Conservation (phyloP, 2,113 vertebrate genomes). For the Pedetes capensis region DNA sequence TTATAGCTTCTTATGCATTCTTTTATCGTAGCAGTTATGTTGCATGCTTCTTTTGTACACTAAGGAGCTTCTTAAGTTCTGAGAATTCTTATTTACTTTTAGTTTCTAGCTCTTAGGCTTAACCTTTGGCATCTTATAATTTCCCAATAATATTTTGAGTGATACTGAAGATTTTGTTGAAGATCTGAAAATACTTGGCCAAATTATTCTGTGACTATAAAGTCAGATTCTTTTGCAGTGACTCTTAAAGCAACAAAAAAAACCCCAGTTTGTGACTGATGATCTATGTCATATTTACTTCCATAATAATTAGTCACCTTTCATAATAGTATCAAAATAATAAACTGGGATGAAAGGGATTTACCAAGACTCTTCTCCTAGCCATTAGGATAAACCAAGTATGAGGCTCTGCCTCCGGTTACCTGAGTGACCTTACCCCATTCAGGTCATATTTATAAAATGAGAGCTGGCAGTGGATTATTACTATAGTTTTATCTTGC, state of each 20-base stretch:
- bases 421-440: background rate
- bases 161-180: slow-evolving; percentile 2
- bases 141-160: background rate
- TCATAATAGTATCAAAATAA: slow-evolving; percentile 1
- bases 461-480: background rate
- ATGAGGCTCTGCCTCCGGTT: background rate
- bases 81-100: background rate
- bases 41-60: background rate
- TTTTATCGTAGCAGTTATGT: background rate
- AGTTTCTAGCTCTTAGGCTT: background rate
- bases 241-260: slow-evolving; percentile 2
- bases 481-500: background rate
- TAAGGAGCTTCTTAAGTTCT: background rate
- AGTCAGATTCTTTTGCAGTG: background rate
- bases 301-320: slow-evolving; percentile 6
- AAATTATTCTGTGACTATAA: background rate
- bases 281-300: background rate
- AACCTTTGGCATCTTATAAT: slow-evolving; percentile 7
- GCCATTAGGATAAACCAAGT: background rate
- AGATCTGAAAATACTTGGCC: slow-evolving; percentile 2
- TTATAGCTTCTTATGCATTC: background rate
- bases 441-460: slow-evolving; percentile 14
- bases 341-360: background rate
- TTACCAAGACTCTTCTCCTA: background rate
- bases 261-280: slow-evolving; percentile 5